phyloP scores from a whole-genome alignment of 1,140 invertebrate species.

The Vollenhovia emeryi region DNA sequence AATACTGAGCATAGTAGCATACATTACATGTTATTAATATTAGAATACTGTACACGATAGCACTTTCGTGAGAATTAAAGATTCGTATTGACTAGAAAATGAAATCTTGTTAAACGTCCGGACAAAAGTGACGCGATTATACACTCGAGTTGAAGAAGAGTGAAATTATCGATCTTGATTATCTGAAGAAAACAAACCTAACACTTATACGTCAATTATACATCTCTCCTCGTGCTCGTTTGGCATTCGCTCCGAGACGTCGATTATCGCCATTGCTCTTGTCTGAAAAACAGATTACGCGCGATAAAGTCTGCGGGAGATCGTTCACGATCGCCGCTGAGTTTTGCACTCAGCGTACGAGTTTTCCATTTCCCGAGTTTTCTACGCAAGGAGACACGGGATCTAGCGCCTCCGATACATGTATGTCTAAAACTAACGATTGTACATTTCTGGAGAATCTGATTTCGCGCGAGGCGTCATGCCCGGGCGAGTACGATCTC shows the following conservation, averaged over 20 bases:
- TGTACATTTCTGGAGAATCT: conserved; percentile 78
- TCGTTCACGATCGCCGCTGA: background rate
- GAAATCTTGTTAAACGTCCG: conserved; percentile 23
- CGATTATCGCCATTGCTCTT: conserved; percentile 22
- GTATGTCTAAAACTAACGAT: conserved; percentile 79
- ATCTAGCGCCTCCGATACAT: conserved; percentile 10
- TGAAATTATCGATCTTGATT: conserved; percentile 5
- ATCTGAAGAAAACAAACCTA: conserved; percentile 17
- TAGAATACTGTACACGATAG: conserved; percentile 80
- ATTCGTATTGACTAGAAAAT: conserved; percentile 77
- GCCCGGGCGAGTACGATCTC: background rate
- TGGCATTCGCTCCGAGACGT: background rate
- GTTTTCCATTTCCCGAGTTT: background rate
- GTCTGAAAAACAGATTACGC: conserved; percentile 15
- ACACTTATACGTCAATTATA: background rate
- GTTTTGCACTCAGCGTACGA: background rate
- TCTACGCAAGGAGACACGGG: background rate
- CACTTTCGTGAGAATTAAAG: conserved; percentile 75
- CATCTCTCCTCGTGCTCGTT: background rate
- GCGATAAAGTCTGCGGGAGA: conserved; percentile 5
- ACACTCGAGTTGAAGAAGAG: conserved; percentile 8
- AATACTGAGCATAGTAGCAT: conserved; percentile 67
- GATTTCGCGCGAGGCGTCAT: conserved; percentile 31
- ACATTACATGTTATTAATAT: conserved; percentile 72
- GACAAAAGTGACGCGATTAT: conserved; percentile 11